Conservation (phyloP, 2,797 vertebrate genomes). For the Apodemus agrarius region DNA sequence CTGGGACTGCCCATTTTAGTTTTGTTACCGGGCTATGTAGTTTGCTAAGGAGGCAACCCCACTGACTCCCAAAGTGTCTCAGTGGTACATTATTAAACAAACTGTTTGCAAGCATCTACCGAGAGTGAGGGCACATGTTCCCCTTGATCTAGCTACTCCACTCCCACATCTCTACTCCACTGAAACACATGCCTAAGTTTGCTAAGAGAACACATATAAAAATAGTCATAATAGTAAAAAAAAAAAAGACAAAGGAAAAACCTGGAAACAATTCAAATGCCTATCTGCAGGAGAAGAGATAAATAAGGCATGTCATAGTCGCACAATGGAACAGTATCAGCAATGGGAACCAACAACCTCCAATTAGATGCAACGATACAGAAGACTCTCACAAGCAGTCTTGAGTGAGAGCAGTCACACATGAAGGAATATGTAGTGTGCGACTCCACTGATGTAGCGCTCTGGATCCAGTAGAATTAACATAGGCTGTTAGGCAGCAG, state of each 20-base stretch:
- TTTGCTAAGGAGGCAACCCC: background rate
- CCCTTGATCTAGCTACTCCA: background rate
- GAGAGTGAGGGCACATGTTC: background rate
- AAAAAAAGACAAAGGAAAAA: background rate
- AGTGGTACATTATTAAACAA: slow-evolving; percentile 29
- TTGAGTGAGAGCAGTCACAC: slow-evolving; percentile 34
- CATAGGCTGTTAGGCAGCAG: background rate
- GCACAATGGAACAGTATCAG: background rate
- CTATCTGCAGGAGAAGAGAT: background rate
- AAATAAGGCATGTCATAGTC: background rate
- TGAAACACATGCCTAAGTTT: background rate
- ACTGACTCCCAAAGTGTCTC: slow-evolving; percentile 27
- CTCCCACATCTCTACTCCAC: background rate
- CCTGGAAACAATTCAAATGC: slow-evolving; percentile 32
- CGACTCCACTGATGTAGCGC: background rate
- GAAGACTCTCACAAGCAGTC: background rate
- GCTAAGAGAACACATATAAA: background rate
- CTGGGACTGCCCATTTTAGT: background rate
- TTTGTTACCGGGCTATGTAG: background rate
- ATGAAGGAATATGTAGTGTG: background rate
- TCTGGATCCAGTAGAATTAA: slow-evolving; percentile 3
- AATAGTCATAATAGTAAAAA: background rate
- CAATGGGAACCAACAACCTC: background rate
- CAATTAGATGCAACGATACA: background rate
- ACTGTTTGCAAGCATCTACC: background rate